Evolutionary conservation across 2,797 vertebrate genomes (phyloP), one percentile per base, ranked within the genome.

Genomic region (Harpagifer antarcticus): DNA sequence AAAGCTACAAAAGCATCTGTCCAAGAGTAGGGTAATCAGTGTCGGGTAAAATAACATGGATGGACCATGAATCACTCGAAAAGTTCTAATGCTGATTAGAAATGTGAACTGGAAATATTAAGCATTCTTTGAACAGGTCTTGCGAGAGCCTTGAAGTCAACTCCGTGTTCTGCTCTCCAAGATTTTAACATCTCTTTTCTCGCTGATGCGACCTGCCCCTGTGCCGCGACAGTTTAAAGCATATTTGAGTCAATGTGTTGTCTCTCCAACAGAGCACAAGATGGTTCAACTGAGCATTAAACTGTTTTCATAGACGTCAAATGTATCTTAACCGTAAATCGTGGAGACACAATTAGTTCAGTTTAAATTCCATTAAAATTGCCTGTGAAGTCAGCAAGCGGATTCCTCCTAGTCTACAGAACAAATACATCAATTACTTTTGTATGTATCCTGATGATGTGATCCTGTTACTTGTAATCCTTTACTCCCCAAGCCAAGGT

Each of bases 11-110:
- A 79, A 59, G 59, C 81, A 78, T 91, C 74, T 80, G 78, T 86
- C 73, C 71, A 69, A 58, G 61, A 70, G 75, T 60, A 86, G 48
- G 71, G 73, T 88, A 88, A 93, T 91, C 82, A 82, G 74, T 82
- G 81, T 93, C 89, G 85, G 81, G 83, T 89, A 88, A 85, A 89
- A 79, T 82, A 87, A 83, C 68, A 78, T 45, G 73, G 76, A 78
- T 68, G 78, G 61, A 73, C 61, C 53, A 78, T 82, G 78, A 86
- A 74, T 85, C 74, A 80, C 14, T 65, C 73, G 74, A 79, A 83
- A 82, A 56, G 49, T 43, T 82, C 50, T 55, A 76, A 79, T 80
- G 75, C 57, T 85, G 84, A 88, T 84, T 83, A 77, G 81, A 75
- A 78, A 88, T 83, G 74, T 86, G 67, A 74, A 56, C 75, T 76